A percentile compares a stretch with the other conserved stretches of the same genome.
Conservation (phyloP, 2,113 vertebrate species). For the Stigmatopora nigra region DNA sequence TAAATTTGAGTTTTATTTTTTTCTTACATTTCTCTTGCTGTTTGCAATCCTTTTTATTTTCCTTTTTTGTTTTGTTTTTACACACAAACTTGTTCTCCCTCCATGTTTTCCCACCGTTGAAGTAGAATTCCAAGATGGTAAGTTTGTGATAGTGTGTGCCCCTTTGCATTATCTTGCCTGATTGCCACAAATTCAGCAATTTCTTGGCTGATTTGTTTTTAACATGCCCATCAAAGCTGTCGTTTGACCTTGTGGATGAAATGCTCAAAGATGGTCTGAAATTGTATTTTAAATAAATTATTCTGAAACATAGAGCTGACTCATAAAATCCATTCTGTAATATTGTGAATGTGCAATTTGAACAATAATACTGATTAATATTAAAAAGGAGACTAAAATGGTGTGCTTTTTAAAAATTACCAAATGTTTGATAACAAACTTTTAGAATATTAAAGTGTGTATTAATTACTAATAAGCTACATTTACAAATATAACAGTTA, state of each 20-base stretch:
- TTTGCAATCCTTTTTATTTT: slow-evolving; percentile 70
- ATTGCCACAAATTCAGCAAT: slow-evolving; percentile 43
- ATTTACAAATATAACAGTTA: too few relatives aligned
- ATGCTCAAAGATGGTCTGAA: not conserved
- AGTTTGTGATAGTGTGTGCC: slow-evolving; percentile 81
- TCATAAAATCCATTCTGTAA: not conserved
- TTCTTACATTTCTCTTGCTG: slow-evolving; percentile 21
- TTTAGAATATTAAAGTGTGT: too few relatives aligned
- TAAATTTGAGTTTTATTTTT: slow-evolving; percentile 13
- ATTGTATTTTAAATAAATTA: not conserved
- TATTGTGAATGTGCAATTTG: not conserved
- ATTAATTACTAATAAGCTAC: too few relatives aligned
- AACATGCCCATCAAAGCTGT: not conserved
- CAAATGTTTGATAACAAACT: too few relatives aligned
- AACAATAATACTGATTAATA: not conserved
- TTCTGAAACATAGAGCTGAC: not conserved
- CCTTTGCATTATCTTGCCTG: slow-evolving; percentile 58
- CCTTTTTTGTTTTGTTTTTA: not conserved
- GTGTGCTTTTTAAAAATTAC: not conserved
- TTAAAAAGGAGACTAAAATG: not conserved
- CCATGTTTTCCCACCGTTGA: slow-evolving; percentile 80
- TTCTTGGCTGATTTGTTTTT: slow-evolving; percentile 20
- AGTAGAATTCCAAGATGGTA: slow-evolving; percentile 99
- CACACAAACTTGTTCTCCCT: slow-evolving; percentile 71
- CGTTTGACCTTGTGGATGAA: not conserved